Evolutionary conservation across 2,113 vertebrate genomes (phyloP).

Genomic region (human (Homo sapiens)): DNA sequence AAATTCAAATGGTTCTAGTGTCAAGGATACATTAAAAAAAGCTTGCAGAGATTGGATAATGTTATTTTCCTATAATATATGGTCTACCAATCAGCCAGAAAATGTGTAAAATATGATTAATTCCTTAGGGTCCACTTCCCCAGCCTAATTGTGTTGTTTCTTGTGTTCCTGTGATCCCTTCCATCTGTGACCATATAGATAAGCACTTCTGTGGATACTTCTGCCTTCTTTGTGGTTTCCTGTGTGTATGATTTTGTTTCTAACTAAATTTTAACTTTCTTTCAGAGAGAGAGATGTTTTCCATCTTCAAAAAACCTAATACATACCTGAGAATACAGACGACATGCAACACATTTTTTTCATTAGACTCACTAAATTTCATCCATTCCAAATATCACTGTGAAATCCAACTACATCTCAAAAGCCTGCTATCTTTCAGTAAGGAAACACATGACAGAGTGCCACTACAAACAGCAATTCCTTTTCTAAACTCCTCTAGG

Average conservation of each 20-base stretch:
- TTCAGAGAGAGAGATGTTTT: slow-evolving; percentile 46
- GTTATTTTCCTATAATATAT: slow-evolving; percentile 47
- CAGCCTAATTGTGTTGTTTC: background rate
- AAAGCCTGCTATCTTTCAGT: slow-evolving; percentile 55
- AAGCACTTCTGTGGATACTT: slow-evolving; percentile 22
- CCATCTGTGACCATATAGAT: slow-evolving; percentile 54
- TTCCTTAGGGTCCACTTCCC: background rate
- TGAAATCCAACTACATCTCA: slow-evolving; percentile 59
- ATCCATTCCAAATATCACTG: slow-evolving; percentile 54
- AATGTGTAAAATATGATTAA: slow-evolving; percentile 53
- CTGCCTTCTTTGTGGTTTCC: slow-evolving; percentile 27
- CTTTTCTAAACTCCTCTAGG: slow-evolving; percentile 58
- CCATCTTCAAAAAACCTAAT: slow-evolving; percentile 56
- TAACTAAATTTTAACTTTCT: slow-evolving; percentile 63
- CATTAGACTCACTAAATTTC: slow-evolving; percentile 63
- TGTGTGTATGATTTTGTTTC: slow-evolving; percentile 52
- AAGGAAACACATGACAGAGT: slow-evolving; percentile 24
- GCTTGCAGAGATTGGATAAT: slow-evolving; percentile 8
- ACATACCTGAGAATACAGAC: slow-evolving; percentile 42
- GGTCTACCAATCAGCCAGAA: slow-evolving; percentile 35
- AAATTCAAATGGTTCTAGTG: slow-evolving; percentile 50
- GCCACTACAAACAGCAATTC: slow-evolving; percentile 58
- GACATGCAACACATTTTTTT: slow-evolving; percentile 53
- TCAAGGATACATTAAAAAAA: slow-evolving; percentile 43
- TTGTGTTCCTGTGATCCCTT: background rate